Evolutionary conservation across 1,140 invertebrate genomes (phyloP), one percentile per base, ranked within the genome.

Genomic region (Drosophila lacertosa): DNA sequence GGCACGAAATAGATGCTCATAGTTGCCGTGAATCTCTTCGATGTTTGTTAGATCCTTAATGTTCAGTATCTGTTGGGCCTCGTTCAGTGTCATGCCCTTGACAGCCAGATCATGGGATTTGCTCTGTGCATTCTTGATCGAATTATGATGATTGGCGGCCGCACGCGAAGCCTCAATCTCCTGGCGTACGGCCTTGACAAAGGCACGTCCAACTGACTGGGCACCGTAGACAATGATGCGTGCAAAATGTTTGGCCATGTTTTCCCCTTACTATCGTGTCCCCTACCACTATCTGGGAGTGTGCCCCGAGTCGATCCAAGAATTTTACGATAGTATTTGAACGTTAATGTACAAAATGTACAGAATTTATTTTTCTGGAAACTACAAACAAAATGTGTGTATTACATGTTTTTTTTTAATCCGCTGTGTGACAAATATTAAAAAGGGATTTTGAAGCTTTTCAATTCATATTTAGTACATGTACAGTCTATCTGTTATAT

Each of bases 1-100:
- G 0, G 95, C 94, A 63, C 94, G 93, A 92, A 99, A 98, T 29
- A 99, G 93, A 90, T 96, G 95, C 62, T 98, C 94, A 90, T 96
- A 84, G 10, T 74, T 72, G 7, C 11, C 10, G 3, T 66, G 67
- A 5, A 84, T 86, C 7, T 55, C 53, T 4, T 48, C 60, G 0
- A 44, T 37, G 40, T 81, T 69, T 1, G 18, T 16, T 3, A 84
- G 37, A 10, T 80, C 60, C 40, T 63, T 44, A 0, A 84, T 18
- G 15, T 84, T 81, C 0, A 84, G 57, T 29, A 84, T 84, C 37
- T 62, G 48, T 18, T 60, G 77, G 1, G 80, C 80, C 42, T 84
- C 80, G 7, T 11, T 0, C 2, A 84, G 54, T n/a, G 64, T 67
- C 81, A 84, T 84, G 0, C 73, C 81, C n/a, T 81, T 77, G 0